phyloP scores from a whole-genome alignment of 2,113 vertebrate species.

The Thinocorus orbignyianus region DNA sequence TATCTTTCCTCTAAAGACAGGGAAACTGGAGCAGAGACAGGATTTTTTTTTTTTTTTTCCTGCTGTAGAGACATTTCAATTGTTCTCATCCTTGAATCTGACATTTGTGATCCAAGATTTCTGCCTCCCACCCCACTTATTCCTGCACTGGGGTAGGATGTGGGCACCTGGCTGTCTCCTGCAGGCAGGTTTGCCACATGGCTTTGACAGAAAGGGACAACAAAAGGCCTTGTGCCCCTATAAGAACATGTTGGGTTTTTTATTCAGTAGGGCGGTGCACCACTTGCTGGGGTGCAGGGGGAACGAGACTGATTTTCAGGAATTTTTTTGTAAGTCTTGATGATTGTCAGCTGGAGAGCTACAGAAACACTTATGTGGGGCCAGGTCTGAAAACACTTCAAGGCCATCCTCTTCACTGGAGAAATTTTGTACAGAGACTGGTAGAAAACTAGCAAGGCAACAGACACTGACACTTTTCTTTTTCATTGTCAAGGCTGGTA shows the following conservation, averaged over 20 bases:
- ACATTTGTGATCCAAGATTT: neutral
- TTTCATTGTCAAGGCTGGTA: neutral
- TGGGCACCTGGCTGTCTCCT: neutral
- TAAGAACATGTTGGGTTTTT: neutral
- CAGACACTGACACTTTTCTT: neutral
- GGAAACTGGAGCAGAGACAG: neutral
- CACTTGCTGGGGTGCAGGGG: rapidly evolving
- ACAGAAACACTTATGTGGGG: neutral
- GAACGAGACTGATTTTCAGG: neutral
- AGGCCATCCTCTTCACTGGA: neutral
- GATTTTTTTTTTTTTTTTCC: neutral
- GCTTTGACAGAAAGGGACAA: neutral
- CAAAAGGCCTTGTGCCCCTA: neutral
- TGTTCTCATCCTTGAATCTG: neutral
- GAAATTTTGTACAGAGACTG: neutral
- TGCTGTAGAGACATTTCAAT: neutral
- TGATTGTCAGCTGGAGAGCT: neutral
- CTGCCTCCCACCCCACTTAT: neutral
- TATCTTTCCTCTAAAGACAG: neutral
- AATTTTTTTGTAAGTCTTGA: neutral
- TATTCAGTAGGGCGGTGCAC: neutral
- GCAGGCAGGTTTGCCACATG: neutral
- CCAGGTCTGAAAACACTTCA: neutral
- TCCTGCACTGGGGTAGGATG: neutral
- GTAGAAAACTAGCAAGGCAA: neutral